Base-by-base conservation (phyloP, 2,797 vertebrate species). In the Synaphobranchus kaupii region DNA sequence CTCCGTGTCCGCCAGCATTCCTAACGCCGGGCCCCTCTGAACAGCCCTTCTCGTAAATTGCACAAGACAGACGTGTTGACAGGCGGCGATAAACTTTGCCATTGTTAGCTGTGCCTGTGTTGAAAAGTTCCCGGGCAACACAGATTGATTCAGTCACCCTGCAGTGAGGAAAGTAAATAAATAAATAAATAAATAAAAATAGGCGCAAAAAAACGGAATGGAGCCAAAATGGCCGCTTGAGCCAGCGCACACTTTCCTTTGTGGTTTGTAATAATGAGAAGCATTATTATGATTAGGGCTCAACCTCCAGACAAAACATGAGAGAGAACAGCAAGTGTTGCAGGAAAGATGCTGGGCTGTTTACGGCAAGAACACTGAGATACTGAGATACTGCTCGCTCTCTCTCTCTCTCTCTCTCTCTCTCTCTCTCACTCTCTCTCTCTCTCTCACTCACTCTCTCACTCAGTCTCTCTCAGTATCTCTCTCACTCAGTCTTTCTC, bases 31-130 rank as follows among this genome's bases (percentile, higher is more conserved):
- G 10, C 81, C 90, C 89, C 90, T 89, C 92, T 88, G 88, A 91
- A 1, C 39, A 10, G 10, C 81, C 90, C 89, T 90, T 87, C 91
- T 93, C 92, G 86, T 94, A 94, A 94, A 95, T 93, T 92, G 92
- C 88, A 47, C 80, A 54, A 90, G 93, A 86, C 89, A 83, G 83
- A 87, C 88, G 83, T 90, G 91, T 91, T 91, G 92, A 90, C 87
- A 1, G 89, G 90, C 83, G 10, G 87, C 92, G 91, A 92, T 91
- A 92, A 92, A 94, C 90, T 90, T 80, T 87, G 31, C 92, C 91
- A 93, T 94, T 95, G 94, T 92, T 90, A 93, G 85, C 86, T 73
- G 90, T 82, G 85, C 86, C 90, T 76, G 88, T 83, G 52, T 87
- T 86, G 86, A 92, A 89, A 90, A 84, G 83, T 83, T 81, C 90